phyloP scores from a whole-genome alignment of 2,888 invertebrate species.

The Scaptomyza caliginosa region DNA sequence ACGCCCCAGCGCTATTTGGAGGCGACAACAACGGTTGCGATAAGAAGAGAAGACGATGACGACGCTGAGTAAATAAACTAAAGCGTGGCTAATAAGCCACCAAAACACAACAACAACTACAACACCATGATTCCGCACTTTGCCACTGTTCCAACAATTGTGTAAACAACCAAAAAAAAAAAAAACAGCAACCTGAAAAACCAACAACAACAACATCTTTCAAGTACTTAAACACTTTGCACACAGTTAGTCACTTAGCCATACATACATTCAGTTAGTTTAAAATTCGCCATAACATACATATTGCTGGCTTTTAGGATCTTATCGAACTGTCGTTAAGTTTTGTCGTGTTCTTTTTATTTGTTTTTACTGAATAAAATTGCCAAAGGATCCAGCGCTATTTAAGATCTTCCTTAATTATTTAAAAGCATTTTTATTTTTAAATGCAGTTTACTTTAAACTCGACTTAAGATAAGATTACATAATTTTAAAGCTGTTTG shows the following conservation, averaged over 20 bases:
- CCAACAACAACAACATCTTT: constrained; percentile 1
- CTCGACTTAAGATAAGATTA: background rate
- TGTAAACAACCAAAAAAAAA: constrained; percentile 55
- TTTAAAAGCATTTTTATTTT: no score
- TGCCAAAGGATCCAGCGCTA: no score
- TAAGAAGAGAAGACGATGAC: constrained; percentile 30
- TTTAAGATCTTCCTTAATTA: background rate
- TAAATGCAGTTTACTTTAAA: background rate
- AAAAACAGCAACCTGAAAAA: constrained; percentile 28
- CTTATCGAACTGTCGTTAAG: no score
- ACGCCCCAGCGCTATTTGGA: constrained; percentile 49
- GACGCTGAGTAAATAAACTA: constrained; percentile 55
- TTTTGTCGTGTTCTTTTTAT: no score
- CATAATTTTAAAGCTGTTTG: background rate
- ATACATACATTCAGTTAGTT: background rate
- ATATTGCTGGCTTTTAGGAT: no score
- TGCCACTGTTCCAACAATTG: constrained; percentile 58
- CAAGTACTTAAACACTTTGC: constrained; percentile 15
- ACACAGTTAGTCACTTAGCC: constrained; percentile 26
- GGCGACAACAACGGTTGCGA: constrained; percentile 4
- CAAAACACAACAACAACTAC: constrained; percentile 29
- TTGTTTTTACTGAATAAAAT: no score
- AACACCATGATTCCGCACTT: constrained; percentile 54
- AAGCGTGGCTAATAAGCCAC: constrained; percentile 68
- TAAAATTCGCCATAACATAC: constrained; percentile 4